Evolutionary conservation across 2,797 vertebrate species (phyloP), one percentile per base, ranked within the genome.

Genomic region (Channallabes apus): DNA sequence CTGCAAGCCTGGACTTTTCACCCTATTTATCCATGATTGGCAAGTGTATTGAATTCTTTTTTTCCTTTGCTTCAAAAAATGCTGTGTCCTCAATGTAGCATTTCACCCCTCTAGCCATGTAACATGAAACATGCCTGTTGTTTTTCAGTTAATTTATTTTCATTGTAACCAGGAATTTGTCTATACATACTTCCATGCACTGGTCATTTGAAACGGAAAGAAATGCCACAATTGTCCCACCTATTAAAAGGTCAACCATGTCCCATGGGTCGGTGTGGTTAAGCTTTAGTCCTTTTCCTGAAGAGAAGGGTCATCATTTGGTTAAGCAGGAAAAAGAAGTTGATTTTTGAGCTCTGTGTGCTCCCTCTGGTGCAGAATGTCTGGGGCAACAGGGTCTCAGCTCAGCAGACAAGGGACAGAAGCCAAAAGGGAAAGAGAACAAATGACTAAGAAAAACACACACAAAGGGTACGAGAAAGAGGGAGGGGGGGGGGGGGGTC

Each of bases 81-180:
- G 4, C 86, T n/a, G 27, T 64, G 24, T 83, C 76, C 59, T 88
- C 85, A 72, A 88, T 84, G 87, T 87, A 85, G 87, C 72, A 81
- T 85, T 71, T 71, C 41, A 3, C 12, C 75, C 51, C 73, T 82
- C 78, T 69, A 54, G 77, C 76, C 17, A 32, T 87, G 29, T 89
- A 90, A 88, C 51, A 14, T 90, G 78, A 89, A 86, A 88, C 76
- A 85, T 51, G 84, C 83, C 88, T 89, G 89, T 86, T 88, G 87
- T 87, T 88, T 84, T 84, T 79, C 27, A 27, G 75, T 73, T 85
- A 82, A 72, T 80, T 85, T 77, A 68, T 64, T 85, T 67, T 86
- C 64, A 84, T 84, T 51, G 69, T 85, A 71, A 86, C 69, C 81
- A 73, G 76, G 41, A 86, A 86, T 85, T 84, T 80, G 20, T 79